Evolutionary conservation across 2,797 vertebrate genomes (phyloP), one percentile per base, ranked within the genome.

Genomic region (Tachyglossus aculeatus): DNA sequence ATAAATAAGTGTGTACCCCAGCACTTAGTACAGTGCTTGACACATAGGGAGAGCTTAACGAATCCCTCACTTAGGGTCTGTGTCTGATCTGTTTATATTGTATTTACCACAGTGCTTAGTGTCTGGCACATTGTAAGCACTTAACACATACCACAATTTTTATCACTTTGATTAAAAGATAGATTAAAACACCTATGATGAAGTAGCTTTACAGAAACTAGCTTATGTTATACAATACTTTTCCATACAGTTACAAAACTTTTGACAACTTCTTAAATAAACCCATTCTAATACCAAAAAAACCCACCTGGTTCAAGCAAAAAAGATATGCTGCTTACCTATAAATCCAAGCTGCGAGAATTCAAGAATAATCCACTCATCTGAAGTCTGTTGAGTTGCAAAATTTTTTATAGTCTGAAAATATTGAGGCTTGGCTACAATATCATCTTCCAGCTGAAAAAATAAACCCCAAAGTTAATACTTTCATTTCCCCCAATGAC

Each of bases 311-410:
- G 61, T 13, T 34, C 9, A 25, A 47, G 34, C 38, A 60, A 57
- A 63, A 45, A 3, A 59, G n/a, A 77, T 18, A 5, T 51, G 7
- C 19, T 69, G 83, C 93, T 88, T 84, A 97, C 96, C 97, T 84
- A 98, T 98, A 74, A 98, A 97, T 47, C 96, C 96, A 61, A 98
- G 95, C 22, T 92, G 89, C 44, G 95, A 98, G 82, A 98, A 98
- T 77, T 97, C 95, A 3, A 98, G 88, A 76, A 89, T 90, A 76
- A 97, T 75, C 97, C 96, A 98, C 0, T 92, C 81, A 8, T 90
- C 77, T 2, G 87, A 90, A 10, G 84, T 54, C 8, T 93, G 78
- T 34, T 84, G 43, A 19, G 24, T 65, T 54, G 86, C 53, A 54
- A 93, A 95, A 9, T 54, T 67, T 87, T 90, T 93, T 78, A 98